Evolutionary conservation across 2,888 invertebrate species (phyloP).

Genomic region (Coecobrya sp.): DNA sequence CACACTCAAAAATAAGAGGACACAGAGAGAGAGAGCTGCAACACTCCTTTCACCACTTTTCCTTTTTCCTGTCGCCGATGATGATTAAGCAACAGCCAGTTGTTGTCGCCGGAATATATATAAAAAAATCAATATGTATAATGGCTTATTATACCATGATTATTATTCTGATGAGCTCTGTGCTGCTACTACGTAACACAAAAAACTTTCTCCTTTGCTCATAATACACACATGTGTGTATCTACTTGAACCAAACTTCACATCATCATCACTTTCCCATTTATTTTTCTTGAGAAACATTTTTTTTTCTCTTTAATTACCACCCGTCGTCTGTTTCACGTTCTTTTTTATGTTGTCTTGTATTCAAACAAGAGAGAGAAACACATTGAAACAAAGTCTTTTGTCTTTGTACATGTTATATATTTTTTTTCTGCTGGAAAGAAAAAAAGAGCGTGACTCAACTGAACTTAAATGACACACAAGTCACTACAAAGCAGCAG

Average conservation of each 20-base stretch:
- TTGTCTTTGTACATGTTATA: no score
- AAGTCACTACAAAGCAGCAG: background rate
- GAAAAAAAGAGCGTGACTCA: background rate
- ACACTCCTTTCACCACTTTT: background rate
- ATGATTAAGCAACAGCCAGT: conserved; percentile 15
- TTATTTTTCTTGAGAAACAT: background rate
- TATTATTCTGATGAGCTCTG: background rate
- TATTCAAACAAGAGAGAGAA: background rate
- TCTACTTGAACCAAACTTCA: background rate
- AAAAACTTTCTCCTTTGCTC: conserved; percentile 7
- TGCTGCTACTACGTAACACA: no score
- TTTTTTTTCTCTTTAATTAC: background rate
- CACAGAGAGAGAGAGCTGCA: no score
- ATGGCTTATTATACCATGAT: background rate
- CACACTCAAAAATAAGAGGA: no score
- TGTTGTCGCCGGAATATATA: no score
- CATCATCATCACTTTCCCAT: background rate
- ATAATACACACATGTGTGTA: no score
- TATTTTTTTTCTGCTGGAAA: background rate
- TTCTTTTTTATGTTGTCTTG: no score
- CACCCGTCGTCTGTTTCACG: background rate
- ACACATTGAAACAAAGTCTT: background rate
- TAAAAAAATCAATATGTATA: background rate
- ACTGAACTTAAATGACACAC: background rate
- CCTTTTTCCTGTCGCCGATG: background rate